A percentile compares a stretch with the other conserved stretches of the same genome.
These are phyloP conservation scores for Lagenorhynchus albirostris DNA, from an alignment of 2,113 vertebrate species.

Conservation along the genomic window DNA sequence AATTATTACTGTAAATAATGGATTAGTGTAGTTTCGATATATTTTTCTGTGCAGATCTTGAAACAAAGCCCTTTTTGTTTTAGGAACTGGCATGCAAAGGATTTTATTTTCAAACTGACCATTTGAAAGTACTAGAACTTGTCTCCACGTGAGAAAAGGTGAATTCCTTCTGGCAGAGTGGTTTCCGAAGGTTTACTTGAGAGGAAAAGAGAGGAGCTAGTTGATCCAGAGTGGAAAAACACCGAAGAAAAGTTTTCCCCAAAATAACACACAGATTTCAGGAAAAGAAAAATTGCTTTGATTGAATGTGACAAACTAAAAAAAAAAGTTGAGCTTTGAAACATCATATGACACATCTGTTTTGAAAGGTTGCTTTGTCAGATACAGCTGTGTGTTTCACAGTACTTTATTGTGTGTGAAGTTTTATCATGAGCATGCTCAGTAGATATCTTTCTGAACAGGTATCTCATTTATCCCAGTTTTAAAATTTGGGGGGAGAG, in stretches of 20 bases:
- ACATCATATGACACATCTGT: slow-evolving; percentile 55
- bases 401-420: slow-evolving; percentile 45
- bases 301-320: slow-evolving; percentile 70
- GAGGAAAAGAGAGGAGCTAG: slow-evolving; percentile 33
- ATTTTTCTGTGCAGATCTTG: not conserved
- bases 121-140: slow-evolving; percentile 39
- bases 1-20: slow-evolving; percentile 35
- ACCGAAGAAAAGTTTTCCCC: slow-evolving; percentile 47
- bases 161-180: slow-evolving; percentile 52
- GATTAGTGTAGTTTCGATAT: not conserved
- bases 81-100: slow-evolving; percentile 41
- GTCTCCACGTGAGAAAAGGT: slow-evolving; percentile 64
- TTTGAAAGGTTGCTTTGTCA: slow-evolving; percentile 81
- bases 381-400: slow-evolving; percentile 75
- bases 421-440: slow-evolving; percentile 26
- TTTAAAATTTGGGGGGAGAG: slow-evolving; percentile 23
- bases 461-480: slow-evolving; percentile 64
- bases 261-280: slow-evolving; percentile 54
- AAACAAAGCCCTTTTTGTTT: slow-evolving; percentile 53
- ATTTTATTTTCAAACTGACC: slow-evolving; percentile 58
- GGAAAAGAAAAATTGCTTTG: slow-evolving; percentile 74
- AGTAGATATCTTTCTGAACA: slow-evolving; percentile 65
- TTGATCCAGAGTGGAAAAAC: slow-evolving; percentile 74
- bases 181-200: slow-evolving; percentile 58
- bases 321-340: slow-evolving; percentile 58